phyloP scores from a whole-genome alignment of 1,140 invertebrate species.

The Euwallacea similis region DNA sequence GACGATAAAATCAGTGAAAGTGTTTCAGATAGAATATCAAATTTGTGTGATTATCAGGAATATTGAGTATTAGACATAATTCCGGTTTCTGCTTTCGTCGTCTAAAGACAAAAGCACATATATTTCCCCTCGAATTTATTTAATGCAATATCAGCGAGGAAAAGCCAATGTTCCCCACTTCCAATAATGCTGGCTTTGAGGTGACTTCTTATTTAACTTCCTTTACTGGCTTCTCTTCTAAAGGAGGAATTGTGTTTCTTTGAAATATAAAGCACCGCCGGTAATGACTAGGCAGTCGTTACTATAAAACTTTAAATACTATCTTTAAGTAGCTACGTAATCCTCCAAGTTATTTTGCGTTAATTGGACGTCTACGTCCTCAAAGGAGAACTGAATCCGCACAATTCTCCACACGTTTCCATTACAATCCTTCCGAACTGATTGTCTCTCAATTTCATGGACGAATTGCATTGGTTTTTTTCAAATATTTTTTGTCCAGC shows the following conservation, averaged over 20 bases:
- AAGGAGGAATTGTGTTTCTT: constrained; percentile 12
- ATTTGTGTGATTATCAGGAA: not conserved
- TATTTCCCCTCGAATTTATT: constrained; percentile 14
- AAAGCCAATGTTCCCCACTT: constrained; percentile 15
- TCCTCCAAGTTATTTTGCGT: not conserved
- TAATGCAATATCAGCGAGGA: constrained; percentile 14
- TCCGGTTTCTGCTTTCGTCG: not conserved
- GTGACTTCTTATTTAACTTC: constrained; percentile 18
- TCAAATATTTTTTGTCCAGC: constrained; percentile 21
- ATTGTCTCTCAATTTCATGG: constrained; percentile 37
- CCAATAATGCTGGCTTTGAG: constrained; percentile 14
- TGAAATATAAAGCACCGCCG: constrained; percentile 7
- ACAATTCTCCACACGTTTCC: constrained; percentile 14
- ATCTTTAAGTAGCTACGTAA: not conserved
- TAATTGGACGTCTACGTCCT: not conserved
- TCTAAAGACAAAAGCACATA: constrained; percentile 8
- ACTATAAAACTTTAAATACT: constrained; percentile 6
- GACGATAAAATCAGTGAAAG: no score
- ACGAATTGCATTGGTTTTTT: constrained; percentile 33
- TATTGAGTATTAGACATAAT: constrained; percentile 3
- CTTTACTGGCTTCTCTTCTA: constrained; percentile 2
- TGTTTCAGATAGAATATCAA: no score
- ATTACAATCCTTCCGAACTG: constrained; percentile 27
- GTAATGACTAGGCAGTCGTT: not conserved
- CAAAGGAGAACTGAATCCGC: not conserved